These are phyloP conservation scores for Argyresthia albistria DNA, from an alignment of 2,888 invertebrate species.

Conservation along the genomic window DNA sequence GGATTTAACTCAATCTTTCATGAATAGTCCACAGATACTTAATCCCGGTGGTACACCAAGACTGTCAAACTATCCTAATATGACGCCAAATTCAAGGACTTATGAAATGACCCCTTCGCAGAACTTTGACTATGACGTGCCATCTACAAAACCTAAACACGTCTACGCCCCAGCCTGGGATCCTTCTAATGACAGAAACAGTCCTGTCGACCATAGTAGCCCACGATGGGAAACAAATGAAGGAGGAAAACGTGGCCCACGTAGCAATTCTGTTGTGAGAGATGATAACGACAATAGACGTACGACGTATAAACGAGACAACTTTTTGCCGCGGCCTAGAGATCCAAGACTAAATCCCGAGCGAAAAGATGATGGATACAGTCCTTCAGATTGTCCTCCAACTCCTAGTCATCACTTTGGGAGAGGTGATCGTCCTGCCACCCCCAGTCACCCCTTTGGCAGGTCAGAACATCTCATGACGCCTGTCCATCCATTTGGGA, in stretches of 20 bases:
- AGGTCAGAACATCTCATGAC: conserved; percentile 20
- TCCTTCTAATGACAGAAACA: neutral
- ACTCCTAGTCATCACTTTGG: conserved; percentile 6
- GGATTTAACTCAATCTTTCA: conserved; percentile 21
- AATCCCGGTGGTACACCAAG: conserved; percentile 22
- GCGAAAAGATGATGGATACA: neutral
- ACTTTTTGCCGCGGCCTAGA: neutral
- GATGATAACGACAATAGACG: neutral
- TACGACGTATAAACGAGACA: neutral
- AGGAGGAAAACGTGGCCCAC: neutral
- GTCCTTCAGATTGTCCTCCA: neutral
- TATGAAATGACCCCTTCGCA: conserved; percentile 36
- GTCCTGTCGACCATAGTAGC: neutral
- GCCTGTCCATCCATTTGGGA: conserved; percentile 25
- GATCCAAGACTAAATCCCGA: neutral
- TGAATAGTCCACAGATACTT: conserved; percentile 17
- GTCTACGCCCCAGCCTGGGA: conserved; percentile 39
- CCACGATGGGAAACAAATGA: neutral
- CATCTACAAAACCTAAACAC: conserved; percentile 25
- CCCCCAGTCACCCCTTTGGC: conserved; percentile 17
- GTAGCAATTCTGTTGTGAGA: neutral
- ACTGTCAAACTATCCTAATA: conserved; percentile 14
- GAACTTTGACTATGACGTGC: conserved; percentile 31
- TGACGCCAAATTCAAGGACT: conserved; percentile 19
- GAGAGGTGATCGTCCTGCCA: conserved; percentile 19